A percentile compares a stretch with the other conserved stretches of the same genome.
Evolutionary conservation across 2,113 vertebrate genomes (phyloP).

Genomic region (Apodemus speciosus): DNA sequence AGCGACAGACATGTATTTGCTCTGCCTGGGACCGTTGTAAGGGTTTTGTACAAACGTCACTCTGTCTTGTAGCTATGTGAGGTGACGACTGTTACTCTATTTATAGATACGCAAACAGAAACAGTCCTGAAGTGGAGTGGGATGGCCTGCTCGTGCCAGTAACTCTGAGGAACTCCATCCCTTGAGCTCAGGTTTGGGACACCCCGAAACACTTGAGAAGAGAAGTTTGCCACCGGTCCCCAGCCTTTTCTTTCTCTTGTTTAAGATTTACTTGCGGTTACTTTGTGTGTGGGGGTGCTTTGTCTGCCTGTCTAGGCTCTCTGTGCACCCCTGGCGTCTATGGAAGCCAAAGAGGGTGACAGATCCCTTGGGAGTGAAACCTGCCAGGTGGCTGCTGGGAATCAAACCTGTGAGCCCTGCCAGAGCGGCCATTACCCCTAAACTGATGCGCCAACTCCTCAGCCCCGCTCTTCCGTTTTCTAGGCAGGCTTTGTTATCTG

Average conservation of each 20-base stretch:
- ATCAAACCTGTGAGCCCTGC: not conserved
- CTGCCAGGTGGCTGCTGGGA: not conserved
- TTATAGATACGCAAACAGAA: conserved; percentile 1
- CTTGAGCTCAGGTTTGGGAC: not conserved
- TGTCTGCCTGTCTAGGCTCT: not conserved
- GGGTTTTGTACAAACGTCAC: not conserved
- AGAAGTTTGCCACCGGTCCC: not conserved
- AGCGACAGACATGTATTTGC: not conserved
- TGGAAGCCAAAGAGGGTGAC: not conserved
- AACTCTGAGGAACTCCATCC: not conserved
- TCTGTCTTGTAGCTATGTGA: not conserved
- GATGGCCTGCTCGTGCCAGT: not conserved
- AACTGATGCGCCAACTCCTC: accelerated
- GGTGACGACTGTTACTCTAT: not conserved
- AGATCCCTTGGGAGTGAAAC: not conserved
- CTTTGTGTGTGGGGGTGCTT: not conserved
- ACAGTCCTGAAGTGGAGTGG: not conserved
- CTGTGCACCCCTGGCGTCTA: not conserved
- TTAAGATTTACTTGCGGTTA: not conserved
- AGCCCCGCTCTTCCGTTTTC: not conserved
- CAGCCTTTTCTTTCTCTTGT: not conserved
- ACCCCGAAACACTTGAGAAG: not conserved
- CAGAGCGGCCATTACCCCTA: not conserved
- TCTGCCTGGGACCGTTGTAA: not conserved
- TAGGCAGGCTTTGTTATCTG: not conserved